Conservation (phyloP, 2,113 vertebrate species). For the Astur gentilis region DNA sequence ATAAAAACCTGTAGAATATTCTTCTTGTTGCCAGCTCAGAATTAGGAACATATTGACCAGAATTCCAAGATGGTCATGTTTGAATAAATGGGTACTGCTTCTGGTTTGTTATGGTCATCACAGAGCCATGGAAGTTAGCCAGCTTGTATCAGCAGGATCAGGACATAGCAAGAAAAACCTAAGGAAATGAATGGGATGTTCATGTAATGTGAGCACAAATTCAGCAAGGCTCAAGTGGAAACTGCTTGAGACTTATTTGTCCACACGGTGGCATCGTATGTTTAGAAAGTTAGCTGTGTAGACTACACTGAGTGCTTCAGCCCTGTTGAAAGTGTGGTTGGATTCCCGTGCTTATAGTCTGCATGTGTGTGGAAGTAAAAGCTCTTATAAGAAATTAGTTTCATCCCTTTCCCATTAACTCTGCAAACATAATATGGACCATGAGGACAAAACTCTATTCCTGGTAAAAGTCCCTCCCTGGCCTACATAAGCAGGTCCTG, state of each 20-base stretch:
- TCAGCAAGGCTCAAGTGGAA: background rate
- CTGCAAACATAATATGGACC: background rate
- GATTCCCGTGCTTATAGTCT: background rate
- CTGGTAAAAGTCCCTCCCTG: background rate
- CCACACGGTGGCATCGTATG: background rate
- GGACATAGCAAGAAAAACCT: background rate
- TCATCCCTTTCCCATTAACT: background rate
- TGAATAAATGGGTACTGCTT: background rate
- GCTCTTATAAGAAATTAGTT: background rate
- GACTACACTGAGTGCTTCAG: background rate
- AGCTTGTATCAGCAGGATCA: background rate
- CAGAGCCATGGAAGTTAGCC: background rate
- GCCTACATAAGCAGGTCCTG: background rate
- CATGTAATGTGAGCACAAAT: background rate
- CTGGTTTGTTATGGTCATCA: background rate
- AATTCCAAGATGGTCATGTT: background rate
- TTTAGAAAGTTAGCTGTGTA: background rate
- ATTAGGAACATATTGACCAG: background rate
- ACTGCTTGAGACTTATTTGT: background rate
- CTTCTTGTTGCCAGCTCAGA: background rate
- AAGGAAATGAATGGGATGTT: background rate
- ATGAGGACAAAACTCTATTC: background rate
- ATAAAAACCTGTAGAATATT: background rate
- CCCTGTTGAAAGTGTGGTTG: rapidly evolving
- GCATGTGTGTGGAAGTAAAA: background rate